These are phyloP conservation scores for Gymnoscopelus microlampas DNA, from an alignment of 2,797 vertebrate genomes.

Conservation along the genomic window DNA sequence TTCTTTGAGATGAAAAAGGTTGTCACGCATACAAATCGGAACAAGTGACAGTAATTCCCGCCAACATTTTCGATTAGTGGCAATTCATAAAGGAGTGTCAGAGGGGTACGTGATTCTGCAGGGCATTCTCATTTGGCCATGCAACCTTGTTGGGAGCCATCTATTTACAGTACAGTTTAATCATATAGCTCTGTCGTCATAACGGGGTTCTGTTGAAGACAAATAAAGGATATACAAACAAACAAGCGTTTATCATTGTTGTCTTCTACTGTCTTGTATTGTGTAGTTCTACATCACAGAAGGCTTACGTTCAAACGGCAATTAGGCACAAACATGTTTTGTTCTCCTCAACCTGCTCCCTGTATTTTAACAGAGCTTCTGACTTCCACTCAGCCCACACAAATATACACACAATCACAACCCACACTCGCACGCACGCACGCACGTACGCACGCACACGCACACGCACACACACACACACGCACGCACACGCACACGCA, in stretches of 20 bases:
- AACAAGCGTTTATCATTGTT: background rate
- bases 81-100: constrained; percentile 61
- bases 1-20: constrained; percentile 74
- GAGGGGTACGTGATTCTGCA: constrained; percentile 55
- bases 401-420: constrained; percentile 36
- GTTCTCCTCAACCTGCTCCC: constrained; percentile 21
- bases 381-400: constrained; percentile 30
- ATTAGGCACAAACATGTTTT: constrained; percentile 21
- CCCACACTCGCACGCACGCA: constrained; percentile 6
- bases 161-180: constrained; percentile 22
- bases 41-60: constrained; percentile 75
- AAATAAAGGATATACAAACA: constrained; percentile 1
- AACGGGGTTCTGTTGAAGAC: constrained; percentile 15
- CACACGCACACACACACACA: constrained; percentile 35
- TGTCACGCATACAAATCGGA: constrained; percentile 76
- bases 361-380: constrained; percentile 27
- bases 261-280: constrained; percentile 3
- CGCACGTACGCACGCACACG: constrained; percentile 4
- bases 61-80: constrained; percentile 70
- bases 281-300: constrained; percentile 13
- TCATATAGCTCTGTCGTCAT: background rate
- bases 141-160: constrained; percentile 16
- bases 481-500: background rate
- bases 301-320: constrained; percentile 11
- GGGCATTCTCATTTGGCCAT: constrained; percentile 52